Base-by-base conservation (phyloP, 1,140 invertebrate genomes). In the Dreissena polymorpha region DNA sequence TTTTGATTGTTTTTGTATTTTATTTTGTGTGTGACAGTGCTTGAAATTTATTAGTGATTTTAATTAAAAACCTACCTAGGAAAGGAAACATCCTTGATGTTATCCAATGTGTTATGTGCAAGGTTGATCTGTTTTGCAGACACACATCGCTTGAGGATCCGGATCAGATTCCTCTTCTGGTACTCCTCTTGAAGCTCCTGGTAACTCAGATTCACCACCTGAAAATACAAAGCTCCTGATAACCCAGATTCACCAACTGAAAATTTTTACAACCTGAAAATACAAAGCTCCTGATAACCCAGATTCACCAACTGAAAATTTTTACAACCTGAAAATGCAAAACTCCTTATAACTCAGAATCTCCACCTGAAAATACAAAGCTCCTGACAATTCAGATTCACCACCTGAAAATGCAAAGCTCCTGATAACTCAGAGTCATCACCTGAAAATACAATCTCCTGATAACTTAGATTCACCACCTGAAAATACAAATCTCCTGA, bases 401-500 rank as follows among this genome's bases (percentile, higher is more conserved):
- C 6, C 29, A n/a, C 83, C 21, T n/a, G 71, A 75, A 39, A 57
- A 65, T 29, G 74, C 53, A 57, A 0, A 63, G 16, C 39, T 50
- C 50, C 14, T n/a, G n/a, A 70, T 55, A 23, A 69, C 6, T 65
- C 12, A 90, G 76, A 70, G 86, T 88, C 0, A 85, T 80, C 79
- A 71, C 73, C 65, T 91, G 90, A 57, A 90, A 91, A 0, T 72
- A 51, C 64, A 71, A 29, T 90, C 67, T 91, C 86, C 65, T 91
- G 90, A 63, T 87, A 88, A 29, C 84, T 83, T n/a, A 91, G 81
- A 72, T 86, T 90, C 60, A 86, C 88, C 23, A 86, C 84, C 89
- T 88, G 85, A 18, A 78, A 74, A 60, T 64, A 50, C 12, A 12
- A 65, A 68, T 50, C 60, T 55, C 13, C 13, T 76, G 25, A 29